A percentile compares a stretch with the other conserved stretches of the same genome.
Conservation (phyloP, 2,113 vertebrate species). For the Xenopus tropicalis region UCB_Xtro_10.0 CM004448.2:68196001-68196500, state of each 20-base stretch:
- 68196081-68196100: slow-evolving; percentile 63
- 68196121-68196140: slow-evolving; percentile 73
- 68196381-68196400: slow-evolving; percentile 64
- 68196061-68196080: slow-evolving; percentile 63
- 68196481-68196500: slow-evolving; percentile 44
- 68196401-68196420: slow-evolving; percentile 55
- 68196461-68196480: slow-evolving; percentile 54
- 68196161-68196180: slow-evolving; percentile 66
- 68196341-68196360: slow-evolving; percentile 46
- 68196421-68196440: slow-evolving; percentile 52
- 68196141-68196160: slow-evolving; percentile 67
- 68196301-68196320: slow-evolving; percentile 68
- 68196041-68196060: slow-evolving; percentile 48
- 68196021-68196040: slow-evolving; percentile 49
- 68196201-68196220: slow-evolving; percentile 82
- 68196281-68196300: slow-evolving; percentile 75
- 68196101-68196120: slow-evolving; percentile 63
- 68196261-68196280: slow-evolving; percentile 86
- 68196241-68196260: slow-evolving; percentile 84
- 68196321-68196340: slow-evolving; percentile 50
- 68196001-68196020: slow-evolving; percentile 43
- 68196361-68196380: slow-evolving; percentile 48
- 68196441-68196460: slow-evolving; percentile 52
- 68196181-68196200: slow-evolving; percentile 84
- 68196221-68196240: slow-evolving; percentile 77